phyloP scores from a whole-genome alignment of 2,797 vertebrate species.

The Microchirus variegatus region DNA sequence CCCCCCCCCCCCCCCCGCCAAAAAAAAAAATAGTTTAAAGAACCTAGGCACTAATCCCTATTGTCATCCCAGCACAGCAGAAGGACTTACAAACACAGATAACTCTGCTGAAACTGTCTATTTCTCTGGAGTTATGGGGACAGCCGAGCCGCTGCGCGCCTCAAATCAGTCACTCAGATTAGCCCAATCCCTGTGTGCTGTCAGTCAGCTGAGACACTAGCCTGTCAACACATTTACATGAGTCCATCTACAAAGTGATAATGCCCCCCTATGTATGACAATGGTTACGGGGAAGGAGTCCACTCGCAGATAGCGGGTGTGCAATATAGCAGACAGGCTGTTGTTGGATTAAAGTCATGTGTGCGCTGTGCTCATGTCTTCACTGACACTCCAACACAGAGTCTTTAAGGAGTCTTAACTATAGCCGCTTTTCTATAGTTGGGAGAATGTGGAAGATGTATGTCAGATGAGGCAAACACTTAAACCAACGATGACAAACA shows the following conservation, averaged over 20 bases:
- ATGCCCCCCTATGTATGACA: slow-evolving; percentile 71
- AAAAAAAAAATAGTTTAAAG: slow-evolving; percentile 80
- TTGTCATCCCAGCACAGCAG: slow-evolving; percentile 83
- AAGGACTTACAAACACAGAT: slow-evolving; percentile 85
- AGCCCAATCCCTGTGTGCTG: slow-evolving; percentile 79
- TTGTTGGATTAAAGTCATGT: slow-evolving; percentile 75
- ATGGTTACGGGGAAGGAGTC: slow-evolving; percentile 66
- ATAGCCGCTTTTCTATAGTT: slow-evolving; percentile 31
- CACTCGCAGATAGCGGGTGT: slow-evolving; percentile 59
- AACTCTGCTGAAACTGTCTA: slow-evolving; percentile 78
- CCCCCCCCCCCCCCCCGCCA: slow-evolving; percentile 35
- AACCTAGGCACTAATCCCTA: slow-evolving; percentile 85
- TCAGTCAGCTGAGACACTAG: slow-evolving; percentile 76
- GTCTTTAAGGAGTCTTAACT: slow-evolving; percentile 70
- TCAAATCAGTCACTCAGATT: slow-evolving; percentile 83
- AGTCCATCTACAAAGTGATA: slow-evolving; percentile 74
- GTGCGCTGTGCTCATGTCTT: slow-evolving; percentile 47
- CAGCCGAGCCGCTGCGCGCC: slow-evolving; percentile 64
- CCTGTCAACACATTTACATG: slow-evolving; percentile 80
- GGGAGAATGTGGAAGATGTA: slow-evolving; percentile 62
- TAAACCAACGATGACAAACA: slow-evolving; percentile 44
- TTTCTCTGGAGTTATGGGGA: slow-evolving; percentile 79
- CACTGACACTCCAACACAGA: slow-evolving; percentile 70
- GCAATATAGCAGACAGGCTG: slow-evolving; percentile 56
- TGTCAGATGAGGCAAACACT: slow-evolving; percentile 53